phyloP scores from a whole-genome alignment of 1,140 invertebrate genomes.

The Ephestia elutella region DNA sequence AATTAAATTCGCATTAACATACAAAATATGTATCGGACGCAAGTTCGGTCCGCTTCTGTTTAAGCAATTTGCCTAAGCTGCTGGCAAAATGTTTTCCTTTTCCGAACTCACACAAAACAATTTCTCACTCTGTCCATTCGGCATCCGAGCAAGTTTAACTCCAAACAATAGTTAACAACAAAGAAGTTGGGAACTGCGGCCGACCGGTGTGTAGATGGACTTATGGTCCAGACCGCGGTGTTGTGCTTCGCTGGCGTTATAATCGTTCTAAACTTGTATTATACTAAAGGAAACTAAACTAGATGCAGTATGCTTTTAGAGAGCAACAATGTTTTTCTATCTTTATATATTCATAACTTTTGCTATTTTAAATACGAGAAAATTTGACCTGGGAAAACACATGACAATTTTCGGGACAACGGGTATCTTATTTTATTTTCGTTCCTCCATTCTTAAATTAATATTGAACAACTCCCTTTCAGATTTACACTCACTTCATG shows the following conservation, averaged over 20 bases:
- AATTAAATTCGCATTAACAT: constrained; percentile 63
- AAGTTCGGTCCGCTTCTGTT: constrained; percentile 25
- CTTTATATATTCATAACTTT: not conserved
- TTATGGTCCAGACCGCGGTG: constrained; percentile 14
- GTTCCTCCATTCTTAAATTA: too few relatives aligned
- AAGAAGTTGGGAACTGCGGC: constrained; percentile 52
- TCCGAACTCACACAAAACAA: constrained; percentile 50
- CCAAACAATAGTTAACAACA: constrained; percentile 66
- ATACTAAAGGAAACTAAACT: not conserved
- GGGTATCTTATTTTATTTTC: too few relatives aligned
- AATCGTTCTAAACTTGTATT: constrained; percentile 16
- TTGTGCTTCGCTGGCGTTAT: constrained; percentile 16
- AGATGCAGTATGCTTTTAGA: not conserved
- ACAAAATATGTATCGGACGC: constrained; percentile 55
- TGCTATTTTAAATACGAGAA: too few relatives aligned
- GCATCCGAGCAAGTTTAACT: constrained; percentile 52
- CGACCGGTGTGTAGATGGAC: constrained; percentile 40
- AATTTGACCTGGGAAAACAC: too few relatives aligned
- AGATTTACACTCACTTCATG: too few relatives aligned
- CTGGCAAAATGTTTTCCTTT: constrained; percentile 65
- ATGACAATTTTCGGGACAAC: too few relatives aligned
- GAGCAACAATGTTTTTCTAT: constrained; percentile 2
- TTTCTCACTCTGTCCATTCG: constrained; percentile 45
- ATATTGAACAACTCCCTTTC: too few relatives aligned
- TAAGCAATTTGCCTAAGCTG: constrained; percentile 62